A percentile compares a stretch with the other conserved stretches of the same genome.
Evolutionary conservation across 2,113 vertebrate genomes (phyloP).

Genomic region (Rhinolophus sinicus): DNA sequence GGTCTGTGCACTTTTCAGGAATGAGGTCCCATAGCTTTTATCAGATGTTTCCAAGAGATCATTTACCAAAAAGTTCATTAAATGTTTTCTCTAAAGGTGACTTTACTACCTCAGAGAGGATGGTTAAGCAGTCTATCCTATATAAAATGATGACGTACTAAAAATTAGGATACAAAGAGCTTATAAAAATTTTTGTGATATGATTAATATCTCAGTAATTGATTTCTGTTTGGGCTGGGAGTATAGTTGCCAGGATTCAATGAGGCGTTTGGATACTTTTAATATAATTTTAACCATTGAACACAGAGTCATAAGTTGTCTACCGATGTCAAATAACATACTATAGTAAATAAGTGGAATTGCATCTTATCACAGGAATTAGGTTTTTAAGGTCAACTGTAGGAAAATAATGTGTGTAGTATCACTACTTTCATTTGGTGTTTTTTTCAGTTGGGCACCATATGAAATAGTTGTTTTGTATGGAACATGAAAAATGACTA

Average conservation of each 20-base stretch:
- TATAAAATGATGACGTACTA: background rate
- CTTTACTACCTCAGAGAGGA: background rate
- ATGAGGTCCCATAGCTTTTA: background rate
- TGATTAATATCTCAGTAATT: slow-evolving; percentile 3
- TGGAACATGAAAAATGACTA: background rate
- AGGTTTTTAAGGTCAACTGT: background rate
- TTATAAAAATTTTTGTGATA: background rate
- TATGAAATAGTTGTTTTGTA: slow-evolving; percentile 32
- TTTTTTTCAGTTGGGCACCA: background rate
- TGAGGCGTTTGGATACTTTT: slow-evolving; percentile 22
- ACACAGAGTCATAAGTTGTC: background rate
- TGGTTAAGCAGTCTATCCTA: background rate
- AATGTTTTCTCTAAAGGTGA: background rate
- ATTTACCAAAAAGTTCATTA: background rate
- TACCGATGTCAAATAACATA: background rate
- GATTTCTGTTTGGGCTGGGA: background rate
- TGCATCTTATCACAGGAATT: slow-evolving; percentile 2
- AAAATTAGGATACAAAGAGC: background rate
- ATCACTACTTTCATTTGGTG: background rate
- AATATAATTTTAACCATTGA: slow-evolving; percentile 21
- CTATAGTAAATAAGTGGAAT: slow-evolving; percentile 6
- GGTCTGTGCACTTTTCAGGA: background rate
- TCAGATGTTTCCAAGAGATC: background rate
- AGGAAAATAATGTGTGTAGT: slow-evolving; percentile 26
- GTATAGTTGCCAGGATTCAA: slow-evolving; percentile 17